Conservation (phyloP, 2,888 invertebrate genomes). For the Chrysina gloriosa region DNA sequence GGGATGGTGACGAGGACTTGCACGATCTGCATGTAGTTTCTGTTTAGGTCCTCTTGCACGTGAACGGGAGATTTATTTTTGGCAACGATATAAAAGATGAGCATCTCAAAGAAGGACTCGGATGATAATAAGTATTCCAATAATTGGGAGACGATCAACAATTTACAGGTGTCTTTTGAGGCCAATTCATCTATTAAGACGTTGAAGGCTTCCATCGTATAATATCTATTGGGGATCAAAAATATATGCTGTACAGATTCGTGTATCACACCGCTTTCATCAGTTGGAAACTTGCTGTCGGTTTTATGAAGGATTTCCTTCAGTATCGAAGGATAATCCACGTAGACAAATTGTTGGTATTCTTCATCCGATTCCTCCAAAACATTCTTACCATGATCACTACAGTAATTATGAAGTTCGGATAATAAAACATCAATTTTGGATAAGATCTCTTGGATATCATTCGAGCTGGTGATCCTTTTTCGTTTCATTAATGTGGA, state of each 20-base stretch:
- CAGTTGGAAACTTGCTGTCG: conserved; percentile 70
- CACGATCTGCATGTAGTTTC: conserved; percentile 68
- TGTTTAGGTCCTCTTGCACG: conserved; percentile 47
- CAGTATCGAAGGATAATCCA: conserved; percentile 67
- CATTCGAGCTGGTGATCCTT: conserved; percentile 33
- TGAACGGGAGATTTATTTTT: conserved; percentile 40
- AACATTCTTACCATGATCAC: background rate
- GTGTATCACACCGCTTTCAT: conserved; percentile 61
- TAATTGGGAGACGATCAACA: conserved; percentile 61
- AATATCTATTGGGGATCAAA: conserved; percentile 67
- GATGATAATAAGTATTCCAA: conserved; percentile 68
- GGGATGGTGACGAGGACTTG: conserved; percentile 77
- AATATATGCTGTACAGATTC: conserved; percentile 66
- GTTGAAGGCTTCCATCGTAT: conserved; percentile 67
- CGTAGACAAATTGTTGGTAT: background rate
- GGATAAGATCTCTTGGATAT: conserved; percentile 37
- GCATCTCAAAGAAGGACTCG: conserved; percentile 69
- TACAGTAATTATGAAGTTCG: conserved; percentile 30
- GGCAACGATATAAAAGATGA: conserved; percentile 53
- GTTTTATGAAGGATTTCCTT: conserved; percentile 66
- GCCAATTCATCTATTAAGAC: conserved; percentile 61
- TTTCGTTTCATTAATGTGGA: background rate
- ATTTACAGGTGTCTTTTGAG: conserved; percentile 43
- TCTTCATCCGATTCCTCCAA: background rate
- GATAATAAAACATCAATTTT: conserved; percentile 28